Percentiles rank a stretch among this genome's conserved stretches.
These are phyloP conservation scores for Girardinus metallicus DNA, from an alignment of 2,797 vertebrate species.

Conservation along the genomic window DNA sequence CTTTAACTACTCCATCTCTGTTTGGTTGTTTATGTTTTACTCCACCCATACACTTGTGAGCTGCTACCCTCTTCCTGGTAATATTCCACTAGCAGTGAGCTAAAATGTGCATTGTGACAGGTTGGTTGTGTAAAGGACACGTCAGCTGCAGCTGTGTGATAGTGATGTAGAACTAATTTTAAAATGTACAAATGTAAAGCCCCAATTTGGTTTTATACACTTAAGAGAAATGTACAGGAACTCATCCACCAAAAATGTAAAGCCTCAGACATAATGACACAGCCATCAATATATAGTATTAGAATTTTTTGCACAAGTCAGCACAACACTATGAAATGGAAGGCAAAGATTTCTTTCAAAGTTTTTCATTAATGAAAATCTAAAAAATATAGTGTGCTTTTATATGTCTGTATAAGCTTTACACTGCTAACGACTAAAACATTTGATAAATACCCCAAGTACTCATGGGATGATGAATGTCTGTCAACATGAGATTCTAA, in stretches of 20 bases:
- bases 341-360: neutral
- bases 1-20: conserved; percentile 54
- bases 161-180: conserved; percentile 33
- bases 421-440: neutral
- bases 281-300: neutral
- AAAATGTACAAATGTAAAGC: conserved; percentile 37
- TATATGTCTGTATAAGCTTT: neutral
- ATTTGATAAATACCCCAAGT: neutral
- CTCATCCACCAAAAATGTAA: conserved; percentile 47
- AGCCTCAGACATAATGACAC: neutral
- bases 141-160: conserved; percentile 25
- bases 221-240: neutral
- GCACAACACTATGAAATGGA: neutral
- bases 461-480: neutral
- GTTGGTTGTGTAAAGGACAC: conserved; percentile 55
- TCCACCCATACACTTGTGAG: conserved; percentile 42
- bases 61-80: conserved; percentile 60
- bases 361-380: neutral
- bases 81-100: conserved; percentile 74
- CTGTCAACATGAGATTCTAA: neutral
- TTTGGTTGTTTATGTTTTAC: conserved; percentile 68
- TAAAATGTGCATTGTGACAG: conserved; percentile 60
- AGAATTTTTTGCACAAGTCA: neutral
- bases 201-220: neutral
- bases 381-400: neutral